Conservation (phyloP, 2,113 vertebrate genomes). For the human (Homo sapiens) region DNA sequence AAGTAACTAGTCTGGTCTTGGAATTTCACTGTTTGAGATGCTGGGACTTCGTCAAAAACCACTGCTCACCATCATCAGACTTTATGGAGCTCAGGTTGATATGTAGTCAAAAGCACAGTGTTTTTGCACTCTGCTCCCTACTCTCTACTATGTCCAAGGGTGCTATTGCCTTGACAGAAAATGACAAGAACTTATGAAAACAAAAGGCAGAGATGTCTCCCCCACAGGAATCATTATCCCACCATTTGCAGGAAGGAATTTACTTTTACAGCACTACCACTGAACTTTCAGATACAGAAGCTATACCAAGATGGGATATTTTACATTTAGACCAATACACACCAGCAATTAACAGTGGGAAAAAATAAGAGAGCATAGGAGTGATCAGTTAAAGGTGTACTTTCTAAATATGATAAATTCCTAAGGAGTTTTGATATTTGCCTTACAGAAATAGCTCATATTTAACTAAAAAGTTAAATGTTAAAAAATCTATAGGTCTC, state of each 20-base stretch:
- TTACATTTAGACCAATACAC: neutral
- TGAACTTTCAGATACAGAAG: neutral
- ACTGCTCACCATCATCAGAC: neutral
- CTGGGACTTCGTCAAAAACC: neutral
- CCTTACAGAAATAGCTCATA: neutral
- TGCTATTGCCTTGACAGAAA: neutral
- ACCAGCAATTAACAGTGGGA: neutral
- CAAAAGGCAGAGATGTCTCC: neutral
- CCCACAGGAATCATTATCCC: neutral
- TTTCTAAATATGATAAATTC: neutral
- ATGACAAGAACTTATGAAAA: neutral
- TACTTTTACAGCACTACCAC: neutral
- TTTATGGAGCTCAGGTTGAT: neutral
- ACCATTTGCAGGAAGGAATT: neutral
- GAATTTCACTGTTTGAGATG: neutral
- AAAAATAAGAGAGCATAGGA: neutral
- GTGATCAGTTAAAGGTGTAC: neutral
- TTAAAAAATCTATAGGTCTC: neutral
- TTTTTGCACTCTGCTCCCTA: neutral
- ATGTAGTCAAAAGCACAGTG: neutral
- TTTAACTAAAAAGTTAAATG: neutral
- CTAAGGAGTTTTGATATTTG: neutral
- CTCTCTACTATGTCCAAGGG: neutral
- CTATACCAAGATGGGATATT: neutral
- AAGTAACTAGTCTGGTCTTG: neutral